Base-by-base conservation (phyloP, 2,888 invertebrate genomes). In the Ormyrus rosae region DNA sequence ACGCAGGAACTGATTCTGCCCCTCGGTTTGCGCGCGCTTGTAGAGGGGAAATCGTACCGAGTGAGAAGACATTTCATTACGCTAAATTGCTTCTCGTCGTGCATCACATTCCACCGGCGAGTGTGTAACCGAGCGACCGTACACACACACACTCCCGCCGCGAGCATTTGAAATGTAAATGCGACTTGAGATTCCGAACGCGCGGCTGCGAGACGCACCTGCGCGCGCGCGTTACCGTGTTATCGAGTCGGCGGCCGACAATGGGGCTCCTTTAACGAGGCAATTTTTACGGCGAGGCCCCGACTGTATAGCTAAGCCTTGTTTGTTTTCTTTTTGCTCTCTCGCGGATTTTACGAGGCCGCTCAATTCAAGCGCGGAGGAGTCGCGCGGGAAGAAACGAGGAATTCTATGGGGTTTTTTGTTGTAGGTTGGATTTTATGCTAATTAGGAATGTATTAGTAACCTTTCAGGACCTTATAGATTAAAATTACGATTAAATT, bases 121-220 rank as follows among this genome's bases (percentile, higher is more conserved):
- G 53, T 48, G 53, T 48, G 65, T 48, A 58, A 58, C 55, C 9
- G 45, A 70, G 58, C n/a, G 53, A 34, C 53, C 3, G 9, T 56
- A 19, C n/a, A 45, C 56, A n/a, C 56, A n/a, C 11, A 19, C 19
- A 11, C 51, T 34, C 3, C 2, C 19, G 48, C 56, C 58, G 7
- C 34, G 60, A 45, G 77, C 83, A 86, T 87, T 87, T 87, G 84
- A 86, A 87, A 87, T 86, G 87, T 85, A 87, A 87, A 87, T 87
- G 81, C 84, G 76, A 79, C 84, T 81, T 77, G 69, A 81, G 80
- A 81, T 77, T 77, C 76, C 76, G 34, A 34, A 45, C 46, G 55
- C 19, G 61, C 19, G 60, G 9, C 34, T 46, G 51, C 11, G 48
- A 2, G 34, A 3, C 48, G 46, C 68, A 64, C 34, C 11, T 48